These are phyloP conservation scores for Urocolius indicus DNA, from an alignment of 2,113 vertebrate genomes.

Conservation along the genomic window DNA sequence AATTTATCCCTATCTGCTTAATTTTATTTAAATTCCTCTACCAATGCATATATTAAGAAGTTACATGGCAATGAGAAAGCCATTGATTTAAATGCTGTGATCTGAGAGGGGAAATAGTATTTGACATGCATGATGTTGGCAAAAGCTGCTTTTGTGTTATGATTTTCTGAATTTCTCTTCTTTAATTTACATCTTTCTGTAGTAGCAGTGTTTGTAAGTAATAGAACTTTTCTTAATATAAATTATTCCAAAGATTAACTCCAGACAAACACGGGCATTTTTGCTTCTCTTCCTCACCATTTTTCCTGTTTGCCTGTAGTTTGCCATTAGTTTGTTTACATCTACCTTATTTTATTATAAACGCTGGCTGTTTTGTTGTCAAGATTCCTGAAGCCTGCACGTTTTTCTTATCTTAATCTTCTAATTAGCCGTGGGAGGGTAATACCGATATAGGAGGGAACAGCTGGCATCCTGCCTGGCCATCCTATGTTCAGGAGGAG, in stretches of 20 bases:
- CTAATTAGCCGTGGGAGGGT: background rate
- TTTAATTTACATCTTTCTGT: background rate
- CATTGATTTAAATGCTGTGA: background rate
- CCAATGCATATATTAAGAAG: background rate
- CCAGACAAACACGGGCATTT: background rate
- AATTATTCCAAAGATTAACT: background rate
- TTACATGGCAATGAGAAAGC: background rate
- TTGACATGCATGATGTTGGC: background rate
- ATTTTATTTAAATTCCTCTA: conserved; percentile 34
- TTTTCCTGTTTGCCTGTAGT: background rate
- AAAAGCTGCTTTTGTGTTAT: background rate
- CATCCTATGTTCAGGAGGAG: background rate
- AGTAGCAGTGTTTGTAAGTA: background rate
- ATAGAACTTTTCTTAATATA: background rate
- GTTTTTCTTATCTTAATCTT: background rate
- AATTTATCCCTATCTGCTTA: conserved; percentile 18
- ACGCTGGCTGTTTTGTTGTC: background rate
- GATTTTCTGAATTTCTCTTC: background rate
- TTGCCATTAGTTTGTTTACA: background rate
- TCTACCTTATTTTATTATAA: background rate
- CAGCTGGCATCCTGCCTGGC: background rate
- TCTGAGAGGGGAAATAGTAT: background rate
- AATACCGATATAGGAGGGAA: background rate
- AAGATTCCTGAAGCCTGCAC: background rate
- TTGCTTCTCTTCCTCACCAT: background rate